These are phyloP conservation scores for Australoheros facetus DNA, from an alignment of 2,797 vertebrate species.

Conservation along the genomic window DNA sequence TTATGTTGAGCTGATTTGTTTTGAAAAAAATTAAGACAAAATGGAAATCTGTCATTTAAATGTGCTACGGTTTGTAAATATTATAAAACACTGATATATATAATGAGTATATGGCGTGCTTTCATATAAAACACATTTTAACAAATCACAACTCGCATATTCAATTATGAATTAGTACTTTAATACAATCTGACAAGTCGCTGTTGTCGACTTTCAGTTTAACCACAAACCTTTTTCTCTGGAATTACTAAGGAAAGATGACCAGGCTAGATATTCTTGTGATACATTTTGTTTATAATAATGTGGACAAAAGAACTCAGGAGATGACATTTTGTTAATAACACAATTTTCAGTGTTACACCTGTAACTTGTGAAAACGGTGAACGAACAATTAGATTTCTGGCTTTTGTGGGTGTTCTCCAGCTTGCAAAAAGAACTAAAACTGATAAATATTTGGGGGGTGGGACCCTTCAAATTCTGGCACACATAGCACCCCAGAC, in stretches of 20 bases:
- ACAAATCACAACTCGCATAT: not conserved
- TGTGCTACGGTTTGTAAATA: not conserved
- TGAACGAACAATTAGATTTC: not conserved
- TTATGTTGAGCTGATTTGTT: not conserved
- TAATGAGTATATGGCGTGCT: not conserved
- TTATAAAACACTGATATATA: not conserved
- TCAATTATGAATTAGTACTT: not conserved
- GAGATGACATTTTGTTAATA: not conserved
- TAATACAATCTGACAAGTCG: not conserved
- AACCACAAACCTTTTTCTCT: not conserved
- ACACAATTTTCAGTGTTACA: not conserved
- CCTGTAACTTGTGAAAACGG: not conserved
- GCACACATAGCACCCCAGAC: not conserved
- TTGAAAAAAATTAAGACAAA: not conserved
- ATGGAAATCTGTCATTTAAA: not conserved
- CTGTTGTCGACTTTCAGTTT: not conserved
- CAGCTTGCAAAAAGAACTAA: not conserved
- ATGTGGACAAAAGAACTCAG: not conserved
- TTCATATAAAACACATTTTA: not conserved
- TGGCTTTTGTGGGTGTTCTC: not conserved
- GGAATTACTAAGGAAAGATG: not conserved
- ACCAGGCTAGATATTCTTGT: not conserved
- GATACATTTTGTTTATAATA: not conserved
- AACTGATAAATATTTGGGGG: not conserved
- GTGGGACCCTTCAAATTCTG: not conserved